A percentile compares a stretch with the other conserved stretches of the same genome.
phyloP scores from a whole-genome alignment of 2,113 vertebrate species.

The Hystrix cristata region DNA sequence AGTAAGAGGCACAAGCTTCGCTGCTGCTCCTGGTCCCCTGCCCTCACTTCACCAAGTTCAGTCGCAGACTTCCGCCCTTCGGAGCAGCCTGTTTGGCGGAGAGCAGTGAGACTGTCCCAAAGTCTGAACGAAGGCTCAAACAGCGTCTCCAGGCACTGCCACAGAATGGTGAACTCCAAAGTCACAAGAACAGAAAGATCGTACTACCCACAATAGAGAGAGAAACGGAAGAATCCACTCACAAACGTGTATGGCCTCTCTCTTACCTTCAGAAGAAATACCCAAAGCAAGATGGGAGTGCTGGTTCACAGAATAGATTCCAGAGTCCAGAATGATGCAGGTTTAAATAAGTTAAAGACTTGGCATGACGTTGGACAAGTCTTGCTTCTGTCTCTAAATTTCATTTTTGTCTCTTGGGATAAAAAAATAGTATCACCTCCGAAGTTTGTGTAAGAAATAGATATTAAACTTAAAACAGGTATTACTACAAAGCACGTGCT shows the following conservation, averaged over 20 bases:
- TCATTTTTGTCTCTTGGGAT: slow-evolving; percentile 30
- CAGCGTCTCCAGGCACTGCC: not conserved
- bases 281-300: not conserved
- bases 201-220: not conserved
- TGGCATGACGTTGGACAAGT: not conserved
- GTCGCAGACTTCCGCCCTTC: not conserved
- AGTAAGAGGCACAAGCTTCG: not conserved
- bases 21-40: not conserved
- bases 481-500: not conserved
- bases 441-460: slow-evolving; percentile 21
- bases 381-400: not conserved
- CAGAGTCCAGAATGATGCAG: not conserved
- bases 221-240: not conserved
- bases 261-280: not conserved
- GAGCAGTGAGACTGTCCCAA: not conserved
- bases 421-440: not conserved
- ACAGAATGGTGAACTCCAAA: not conserved
- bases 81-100: not conserved
- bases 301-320: not conserved
- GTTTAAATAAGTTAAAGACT: not conserved
- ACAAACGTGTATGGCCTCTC: not conserved
- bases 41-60: not conserved
- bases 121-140: not conserved
- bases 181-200: not conserved
- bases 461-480: not conserved